Conservation (phyloP, 1,140 invertebrate genomes). For the Drosophila pseudoananassae region DNA sequence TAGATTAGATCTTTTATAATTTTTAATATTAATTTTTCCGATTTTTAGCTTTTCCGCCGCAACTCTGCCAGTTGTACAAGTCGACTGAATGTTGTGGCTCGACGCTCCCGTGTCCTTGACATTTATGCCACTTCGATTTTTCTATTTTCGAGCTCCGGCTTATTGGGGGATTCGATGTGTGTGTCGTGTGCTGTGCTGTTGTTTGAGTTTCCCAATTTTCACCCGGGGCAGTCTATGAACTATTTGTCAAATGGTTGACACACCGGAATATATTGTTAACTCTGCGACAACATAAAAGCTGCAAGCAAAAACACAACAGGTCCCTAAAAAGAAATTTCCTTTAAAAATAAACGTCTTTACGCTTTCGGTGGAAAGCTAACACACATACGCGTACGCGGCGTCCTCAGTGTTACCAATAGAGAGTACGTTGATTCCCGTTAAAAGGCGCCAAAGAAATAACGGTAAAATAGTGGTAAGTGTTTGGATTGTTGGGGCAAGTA, state of each 20-base stretch:
- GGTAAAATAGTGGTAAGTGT: neutral
- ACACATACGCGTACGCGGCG: neutral
- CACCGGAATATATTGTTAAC: neutral
- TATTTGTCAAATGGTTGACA: neutral
- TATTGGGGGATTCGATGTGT: neutral
- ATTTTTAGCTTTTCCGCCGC: slow-evolving; percentile 5
- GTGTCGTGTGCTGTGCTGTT: neutral
- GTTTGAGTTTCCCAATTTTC: neutral
- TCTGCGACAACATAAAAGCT: neutral
- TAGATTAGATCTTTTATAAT: neutral
- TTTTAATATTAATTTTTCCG: slow-evolving; percentile 5
- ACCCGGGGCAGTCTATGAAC: neutral
- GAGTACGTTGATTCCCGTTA: neutral
- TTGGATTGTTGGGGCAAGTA: neutral
- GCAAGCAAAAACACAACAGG: neutral
- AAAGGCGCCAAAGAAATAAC: neutral
- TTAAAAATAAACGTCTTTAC: neutral
- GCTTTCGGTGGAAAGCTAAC: neutral
- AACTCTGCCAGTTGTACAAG: neutral
- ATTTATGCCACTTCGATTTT: slow-evolving; percentile 73
- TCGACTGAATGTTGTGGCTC: slow-evolving; percentile 30
- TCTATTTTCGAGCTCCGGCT: slow-evolving; percentile 18
- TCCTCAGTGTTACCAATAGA: neutral
- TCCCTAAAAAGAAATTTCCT: neutral
- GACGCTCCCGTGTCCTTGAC: slow-evolving; percentile 65